Evolutionary conservation across 2,113 vertebrate genomes (phyloP), one percentile per base, ranked within the genome.

Genomic region (Cinclus mexicanus): DNA sequence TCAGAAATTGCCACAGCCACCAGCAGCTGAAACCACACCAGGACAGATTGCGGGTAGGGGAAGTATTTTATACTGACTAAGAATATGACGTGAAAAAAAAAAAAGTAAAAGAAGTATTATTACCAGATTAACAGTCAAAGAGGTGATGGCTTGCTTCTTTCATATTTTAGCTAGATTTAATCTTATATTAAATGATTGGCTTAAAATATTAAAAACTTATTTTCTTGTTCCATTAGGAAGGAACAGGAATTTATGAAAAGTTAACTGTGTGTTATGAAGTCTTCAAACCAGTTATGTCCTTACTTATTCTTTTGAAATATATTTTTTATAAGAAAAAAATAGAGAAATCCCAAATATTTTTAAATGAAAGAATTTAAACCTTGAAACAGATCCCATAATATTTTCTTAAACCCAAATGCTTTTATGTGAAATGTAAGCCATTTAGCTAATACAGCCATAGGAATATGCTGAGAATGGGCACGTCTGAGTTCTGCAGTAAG

Each of bases 1-100:
- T 69, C 49, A 92, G 53, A 82, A 95, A 64, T 23, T 74, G 75
- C 31, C 70, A 79, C 61, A 90, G 65, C 26, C 69, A 75, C n/a
- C 49, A 87, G 77, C 15, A 78, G 29, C 5, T 78, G 42, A 93
- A 86, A 93, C 6, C n/a, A 84, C 89, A 75, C 12, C 23, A 85
- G n/a, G n/a, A 84, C 24, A 93, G 59, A 85, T 3, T 10, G 8
- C 35, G 14, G 46, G 12, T 3, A 18, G 26, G 9, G 8, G 19
- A 23, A 67, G 14, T 64, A 35, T 68, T 93, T 77, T 28, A 47
- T 82, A 74, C 39, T 46, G 18, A 80, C 22, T 71, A 70, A 50
- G 26, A 83, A 52, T 14, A 71, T 3, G 5, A 50, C 14, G 20
- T 12, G 17, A 8, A 37, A 69, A 71, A 50, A 71, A 50, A 50